Percentiles rank a stretch among this genome's conserved stretches.
These are phyloP conservation scores for Chelonus insularis DNA, from an alignment of 1,140 invertebrate species.

Conservation along the genomic window DNA sequence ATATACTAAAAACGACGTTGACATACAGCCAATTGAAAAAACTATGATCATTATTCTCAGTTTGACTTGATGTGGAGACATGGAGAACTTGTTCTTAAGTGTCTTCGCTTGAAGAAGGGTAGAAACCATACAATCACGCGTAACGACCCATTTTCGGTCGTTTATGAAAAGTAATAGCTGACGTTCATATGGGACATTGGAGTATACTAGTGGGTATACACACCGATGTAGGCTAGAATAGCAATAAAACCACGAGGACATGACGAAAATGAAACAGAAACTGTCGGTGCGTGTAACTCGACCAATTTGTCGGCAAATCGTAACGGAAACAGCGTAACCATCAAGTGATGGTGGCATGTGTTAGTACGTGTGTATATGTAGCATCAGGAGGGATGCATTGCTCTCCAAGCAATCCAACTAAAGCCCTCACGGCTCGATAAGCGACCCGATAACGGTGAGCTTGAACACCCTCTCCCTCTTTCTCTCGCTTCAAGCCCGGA, in stretches of 20 bases:
- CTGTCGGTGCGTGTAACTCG: constrained; percentile 42
- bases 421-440: constrained; percentile 56
- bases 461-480: constrained; percentile 18
- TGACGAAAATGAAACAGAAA: constrained; percentile 34
- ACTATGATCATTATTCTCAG: too few species aligned
- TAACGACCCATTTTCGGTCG: constrained; percentile 8
- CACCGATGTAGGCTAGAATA: background rate
- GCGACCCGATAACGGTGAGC: constrained; percentile 51
- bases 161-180: constrained; percentile 24
- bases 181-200: background rate
- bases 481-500: constrained; percentile 11
- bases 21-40: too few species aligned
- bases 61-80: too few species aligned
- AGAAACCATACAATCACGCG: constrained; percentile 16
- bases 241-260: constrained; percentile 37
- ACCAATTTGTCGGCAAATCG: constrained; percentile 52
- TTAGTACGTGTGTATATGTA: constrained; percentile 12
- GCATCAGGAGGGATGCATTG: constrained; percentile 19
- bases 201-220: background rate
- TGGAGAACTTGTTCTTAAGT: background rate
- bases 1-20: too few species aligned
- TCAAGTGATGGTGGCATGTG: background rate
- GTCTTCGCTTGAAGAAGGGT: background rate
- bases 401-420: constrained; percentile 49
- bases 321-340: constrained; percentile 22